Conservation (phyloP, 2,888 invertebrate genomes). For the Agrypnus murinus region DNA sequence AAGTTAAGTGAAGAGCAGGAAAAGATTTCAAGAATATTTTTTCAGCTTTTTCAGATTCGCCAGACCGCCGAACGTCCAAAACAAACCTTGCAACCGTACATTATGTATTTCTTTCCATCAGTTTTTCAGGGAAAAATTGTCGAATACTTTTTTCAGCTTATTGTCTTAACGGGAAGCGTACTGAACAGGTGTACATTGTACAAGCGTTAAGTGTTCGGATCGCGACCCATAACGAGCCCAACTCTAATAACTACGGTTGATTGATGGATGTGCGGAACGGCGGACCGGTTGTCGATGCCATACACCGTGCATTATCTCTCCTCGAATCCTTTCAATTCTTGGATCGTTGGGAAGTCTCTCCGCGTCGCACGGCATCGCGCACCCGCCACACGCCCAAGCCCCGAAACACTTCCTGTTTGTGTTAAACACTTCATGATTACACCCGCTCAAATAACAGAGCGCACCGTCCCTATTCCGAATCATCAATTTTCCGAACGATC, state of each 20-base stretch:
- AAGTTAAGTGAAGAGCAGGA: too few relatives aligned
- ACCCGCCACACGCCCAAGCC: constrained; percentile 62
- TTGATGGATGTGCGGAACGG: constrained; percentile 59
- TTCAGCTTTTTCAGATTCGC: too few relatives aligned
- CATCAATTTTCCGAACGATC: constrained; percentile 59
- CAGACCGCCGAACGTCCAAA: background rate
- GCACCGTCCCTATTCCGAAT: constrained; percentile 54
- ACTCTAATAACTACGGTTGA: constrained; percentile 58
- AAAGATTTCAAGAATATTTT: too few relatives aligned
- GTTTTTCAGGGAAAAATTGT: background rate
- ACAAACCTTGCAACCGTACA: too few relatives aligned
- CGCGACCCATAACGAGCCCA: constrained; percentile 49
- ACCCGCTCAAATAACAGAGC: constrained; percentile 56
- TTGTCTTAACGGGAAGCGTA: constrained; percentile 31
- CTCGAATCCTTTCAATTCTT: constrained; percentile 64
- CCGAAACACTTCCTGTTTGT: constrained; percentile 60
- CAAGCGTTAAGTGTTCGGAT: constrained; percentile 26
- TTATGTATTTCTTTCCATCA: background rate
- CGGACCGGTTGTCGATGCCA: constrained; percentile 53
- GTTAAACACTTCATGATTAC: constrained; percentile 63
- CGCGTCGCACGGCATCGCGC: constrained; percentile 63
- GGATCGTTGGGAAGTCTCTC: constrained; percentile 64
- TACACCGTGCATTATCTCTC: constrained; percentile 55
- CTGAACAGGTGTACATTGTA: constrained; percentile 36
- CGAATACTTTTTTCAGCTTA: constrained; percentile 3